phyloP scores from a whole-genome alignment of 2,113 vertebrate genomes.

The Amphiprion percula region DNA sequence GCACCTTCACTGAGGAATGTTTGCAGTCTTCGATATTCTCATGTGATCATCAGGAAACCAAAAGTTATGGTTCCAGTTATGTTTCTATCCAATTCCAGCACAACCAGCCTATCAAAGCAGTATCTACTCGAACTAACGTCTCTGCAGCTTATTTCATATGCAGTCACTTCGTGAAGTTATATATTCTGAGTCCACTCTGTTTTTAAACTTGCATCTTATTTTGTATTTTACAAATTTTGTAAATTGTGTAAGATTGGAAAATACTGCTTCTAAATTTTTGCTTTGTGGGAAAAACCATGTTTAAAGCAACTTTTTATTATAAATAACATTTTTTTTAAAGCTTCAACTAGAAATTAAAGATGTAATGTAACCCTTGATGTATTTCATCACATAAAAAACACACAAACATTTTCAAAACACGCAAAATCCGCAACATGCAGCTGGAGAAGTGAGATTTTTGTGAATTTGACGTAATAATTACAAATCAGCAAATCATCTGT shows the following conservation, averaged over 20 bases:
- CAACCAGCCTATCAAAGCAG: background rate
- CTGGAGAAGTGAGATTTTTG: no score
- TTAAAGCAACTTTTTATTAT: background rate
- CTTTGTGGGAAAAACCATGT: background rate
- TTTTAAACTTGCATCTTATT: background rate
- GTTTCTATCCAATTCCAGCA: slow-evolving; percentile 3
- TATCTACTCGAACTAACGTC: background rate
- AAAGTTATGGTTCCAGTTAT: slow-evolving; percentile 1
- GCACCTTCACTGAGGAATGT: background rate
- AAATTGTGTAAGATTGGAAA: background rate
- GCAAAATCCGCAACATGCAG: no score
- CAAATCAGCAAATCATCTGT: background rate
- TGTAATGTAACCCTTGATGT: no score
- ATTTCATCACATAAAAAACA: background rate
- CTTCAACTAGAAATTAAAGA: background rate
- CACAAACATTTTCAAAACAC: background rate
- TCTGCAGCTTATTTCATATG: background rate
- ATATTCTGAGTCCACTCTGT: background rate
- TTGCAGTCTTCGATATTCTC: background rate
- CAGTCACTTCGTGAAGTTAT: background rate
- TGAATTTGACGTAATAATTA: background rate
- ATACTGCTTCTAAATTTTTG: background rate
- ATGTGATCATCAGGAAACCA: slow-evolving; percentile 19
- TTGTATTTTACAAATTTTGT: background rate
- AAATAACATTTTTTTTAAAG: background rate